Conservation (phyloP, 2,888 invertebrate genomes). For the Watsonalla cultraria region DNA sequence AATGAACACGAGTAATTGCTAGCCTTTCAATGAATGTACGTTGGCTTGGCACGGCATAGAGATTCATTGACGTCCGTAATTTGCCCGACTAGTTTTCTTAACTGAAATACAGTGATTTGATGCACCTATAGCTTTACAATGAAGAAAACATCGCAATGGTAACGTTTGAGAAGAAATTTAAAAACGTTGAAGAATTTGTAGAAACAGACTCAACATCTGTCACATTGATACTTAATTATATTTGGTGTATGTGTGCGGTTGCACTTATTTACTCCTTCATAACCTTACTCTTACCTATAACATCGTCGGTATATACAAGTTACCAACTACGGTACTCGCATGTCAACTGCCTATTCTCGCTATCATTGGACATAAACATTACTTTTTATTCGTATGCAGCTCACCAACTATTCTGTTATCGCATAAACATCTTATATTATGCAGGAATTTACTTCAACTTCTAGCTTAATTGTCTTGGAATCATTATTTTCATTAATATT, state of each 20-base stretch:
- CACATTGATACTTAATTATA: no score
- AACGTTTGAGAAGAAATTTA: no score
- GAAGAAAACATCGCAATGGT: no score
- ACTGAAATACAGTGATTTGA: no score
- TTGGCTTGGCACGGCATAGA: not conserved
- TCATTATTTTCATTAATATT: no score
- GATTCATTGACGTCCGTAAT: not conserved
- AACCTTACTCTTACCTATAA: no score
- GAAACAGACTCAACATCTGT: no score
- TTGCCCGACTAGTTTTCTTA: no score
- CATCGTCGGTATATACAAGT: not conserved
- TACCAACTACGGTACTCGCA: slow-evolving; percentile 7
- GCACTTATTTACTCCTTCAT: no score
- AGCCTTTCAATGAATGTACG: not conserved
- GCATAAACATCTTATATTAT: slow-evolving; percentile 8
- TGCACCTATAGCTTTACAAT: no score
- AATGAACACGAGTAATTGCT: slow-evolving; percentile 11
- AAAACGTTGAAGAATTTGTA: no score
- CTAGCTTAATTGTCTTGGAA: not conserved
- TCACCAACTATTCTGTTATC: slow-evolving; percentile 12
- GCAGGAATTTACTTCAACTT: slow-evolving; percentile 2
- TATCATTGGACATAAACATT: slow-evolving; percentile 10
- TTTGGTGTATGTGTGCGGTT: no score
- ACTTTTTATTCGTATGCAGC: slow-evolving; percentile 14
- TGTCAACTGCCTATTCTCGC: slow-evolving; percentile 11